Evolutionary conservation across 2,888 invertebrate genomes (phyloP).

Genomic region (Ethmia dodecea): DNA sequence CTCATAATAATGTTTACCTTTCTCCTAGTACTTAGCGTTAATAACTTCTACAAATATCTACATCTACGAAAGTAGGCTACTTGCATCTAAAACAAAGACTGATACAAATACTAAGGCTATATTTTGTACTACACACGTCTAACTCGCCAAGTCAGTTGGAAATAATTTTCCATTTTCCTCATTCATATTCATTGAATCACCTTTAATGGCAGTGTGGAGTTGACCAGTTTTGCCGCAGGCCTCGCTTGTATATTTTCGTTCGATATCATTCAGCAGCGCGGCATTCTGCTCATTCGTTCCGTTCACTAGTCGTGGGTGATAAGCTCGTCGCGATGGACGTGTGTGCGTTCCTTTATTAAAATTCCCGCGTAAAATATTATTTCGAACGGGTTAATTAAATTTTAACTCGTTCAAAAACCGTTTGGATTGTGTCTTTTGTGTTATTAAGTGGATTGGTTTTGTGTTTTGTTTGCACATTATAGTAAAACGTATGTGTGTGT

Average conservation of each 20-base stretch:
- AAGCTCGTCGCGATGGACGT: constrained; percentile 42
- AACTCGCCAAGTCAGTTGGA: background rate
- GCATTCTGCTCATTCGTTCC: constrained; percentile 40
- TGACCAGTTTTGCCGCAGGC: constrained; percentile 15
- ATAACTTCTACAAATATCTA: constrained; percentile 52
- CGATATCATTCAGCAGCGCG: constrained; percentile 23
- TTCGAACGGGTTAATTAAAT: constrained; percentile 32
- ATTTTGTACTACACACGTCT: constrained; percentile 4
- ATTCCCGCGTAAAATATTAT: constrained; percentile 45
- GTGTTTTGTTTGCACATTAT: constrained; percentile 28
- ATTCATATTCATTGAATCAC: constrained; percentile 22
- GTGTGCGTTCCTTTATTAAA: constrained; percentile 21
- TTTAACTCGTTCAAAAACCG: constrained; percentile 8
- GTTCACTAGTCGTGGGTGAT: constrained; percentile 58
- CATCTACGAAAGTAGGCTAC: constrained; percentile 47
- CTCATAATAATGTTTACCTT: constrained; percentile 37
- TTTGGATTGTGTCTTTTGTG: constrained; percentile 29
- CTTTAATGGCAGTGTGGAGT: constrained; percentile 14
- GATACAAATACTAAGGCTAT: background rate
- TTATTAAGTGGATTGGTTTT: constrained; percentile 38
- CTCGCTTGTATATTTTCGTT: constrained; percentile 9
- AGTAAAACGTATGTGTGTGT: constrained; percentile 49
- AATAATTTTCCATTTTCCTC: constrained; percentile 24
- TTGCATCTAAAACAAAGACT: constrained; percentile 33
- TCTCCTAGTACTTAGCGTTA: constrained; percentile 47